Evolutionary conservation across 2,113 vertebrate genomes (phyloP), one percentile per base, ranked within the genome.

Genomic region (Callionymus lyra): DNA sequence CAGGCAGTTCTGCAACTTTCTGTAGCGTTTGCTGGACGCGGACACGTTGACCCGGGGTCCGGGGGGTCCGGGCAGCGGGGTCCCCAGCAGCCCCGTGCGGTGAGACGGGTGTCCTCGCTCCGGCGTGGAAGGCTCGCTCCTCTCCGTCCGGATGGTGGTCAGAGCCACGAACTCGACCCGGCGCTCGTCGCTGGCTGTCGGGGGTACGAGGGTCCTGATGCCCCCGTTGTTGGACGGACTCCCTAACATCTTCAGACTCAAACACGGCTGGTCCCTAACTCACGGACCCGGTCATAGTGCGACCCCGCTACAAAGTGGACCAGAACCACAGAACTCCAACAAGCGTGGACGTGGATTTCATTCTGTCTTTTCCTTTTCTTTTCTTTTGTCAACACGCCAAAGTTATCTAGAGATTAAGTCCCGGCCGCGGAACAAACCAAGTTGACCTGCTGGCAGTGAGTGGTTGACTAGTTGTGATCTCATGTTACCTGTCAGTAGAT

Each of bases 91-190:
- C 2, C 83, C 86, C 6, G 87, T 84, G 52, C 87, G 87, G 74
- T 88, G 79, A 16, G 84, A 88, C 40, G 83, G 83, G 68, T 84
- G 83, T 18, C 65, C 78, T 14, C 85, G 82, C 68, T 88, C 85
- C 43, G 86, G 86, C 9, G 82, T 85, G 59, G 86, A 83, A 15
- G 80, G 84, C 56, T 89, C 87, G 68, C 83, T 84, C 42, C 72
- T 74, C 76, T 92, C 90, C 14, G 87, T 89, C 72, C 86, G 88
- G 36, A 93, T 90, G 0, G 88, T 87, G 16, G 86, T 88, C 45
- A 92, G 88, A 44, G 89, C 89, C 60, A 92, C 89, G 44, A 91
- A 90, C 84, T 90, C 91, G 12, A 86, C 83, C 32, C 85, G 83
- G 58, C 86, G 61, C 50, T 86, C 85, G 61, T 87, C 88, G 72